Percentiles rank a stretch among this genome's conserved stretches.
phyloP scores from a whole-genome alignment of 2,113 vertebrate species.

The Mus musculus region GRCm39 chr2:170428501-170429000 shows the following conservation, averaged over 20 bases:
- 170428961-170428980: background rate
- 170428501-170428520: background rate
- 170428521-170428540: too few species aligned
- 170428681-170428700: background rate
- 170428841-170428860: background rate
- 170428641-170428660: background rate
- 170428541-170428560: background rate
- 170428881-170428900: background rate
- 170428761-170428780: background rate
- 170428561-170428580: background rate
- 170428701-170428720: background rate
- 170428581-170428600: background rate
- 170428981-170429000: background rate
- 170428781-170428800: background rate
- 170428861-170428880: background rate
- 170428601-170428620: background rate
- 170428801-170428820: background rate
- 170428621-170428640: background rate
- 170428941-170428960: background rate
- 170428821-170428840: background rate
- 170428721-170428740: background rate
- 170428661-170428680: background rate
- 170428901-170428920: background rate
- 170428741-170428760: background rate
- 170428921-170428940: conserved; percentile 17